phyloP scores from a whole-genome alignment of 2,113 vertebrate genomes.

The Mormoops blainvillei region DNA sequence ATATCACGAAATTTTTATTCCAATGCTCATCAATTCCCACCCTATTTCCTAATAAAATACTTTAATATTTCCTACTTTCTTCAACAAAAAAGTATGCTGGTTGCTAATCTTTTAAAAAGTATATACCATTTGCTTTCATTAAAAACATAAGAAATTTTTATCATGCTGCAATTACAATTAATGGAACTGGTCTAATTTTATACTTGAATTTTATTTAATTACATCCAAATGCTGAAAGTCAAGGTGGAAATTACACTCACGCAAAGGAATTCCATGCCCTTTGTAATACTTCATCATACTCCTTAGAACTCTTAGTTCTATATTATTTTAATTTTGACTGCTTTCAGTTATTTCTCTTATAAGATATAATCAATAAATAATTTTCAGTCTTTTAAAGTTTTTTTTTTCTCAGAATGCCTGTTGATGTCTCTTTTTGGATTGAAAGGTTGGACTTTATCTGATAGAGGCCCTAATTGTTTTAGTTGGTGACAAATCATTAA shows the following conservation, averaged over 20 bases:
- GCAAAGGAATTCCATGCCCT: neutral
- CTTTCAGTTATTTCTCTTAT: neutral
- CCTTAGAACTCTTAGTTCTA: neutral
- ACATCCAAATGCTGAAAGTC: neutral
- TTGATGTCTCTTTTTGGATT: neutral
- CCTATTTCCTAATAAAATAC: neutral
- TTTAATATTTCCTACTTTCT: constrained; percentile 13
- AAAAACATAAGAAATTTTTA: neutral
- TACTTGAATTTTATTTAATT: constrained; percentile 34
- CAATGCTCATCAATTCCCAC: neutral
- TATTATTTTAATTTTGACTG: constrained; percentile 21
- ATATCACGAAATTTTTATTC: neutral
- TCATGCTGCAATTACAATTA: neutral
- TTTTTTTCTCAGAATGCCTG: neutral
- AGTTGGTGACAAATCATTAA: neutral
- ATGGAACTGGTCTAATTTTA: neutral
- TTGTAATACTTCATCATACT: neutral
- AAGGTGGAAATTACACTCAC: neutral
- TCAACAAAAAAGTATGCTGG: neutral
- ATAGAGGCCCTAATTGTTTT: neutral
- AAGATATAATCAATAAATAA: neutral
- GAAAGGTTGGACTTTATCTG: neutral
- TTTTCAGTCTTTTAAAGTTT: neutral
- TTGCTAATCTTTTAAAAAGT: neutral
- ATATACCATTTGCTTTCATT: neutral